Evolutionary conservation across 2,797 vertebrate species (phyloP).

Genomic region (Bovichtus diacanthus): DNA sequence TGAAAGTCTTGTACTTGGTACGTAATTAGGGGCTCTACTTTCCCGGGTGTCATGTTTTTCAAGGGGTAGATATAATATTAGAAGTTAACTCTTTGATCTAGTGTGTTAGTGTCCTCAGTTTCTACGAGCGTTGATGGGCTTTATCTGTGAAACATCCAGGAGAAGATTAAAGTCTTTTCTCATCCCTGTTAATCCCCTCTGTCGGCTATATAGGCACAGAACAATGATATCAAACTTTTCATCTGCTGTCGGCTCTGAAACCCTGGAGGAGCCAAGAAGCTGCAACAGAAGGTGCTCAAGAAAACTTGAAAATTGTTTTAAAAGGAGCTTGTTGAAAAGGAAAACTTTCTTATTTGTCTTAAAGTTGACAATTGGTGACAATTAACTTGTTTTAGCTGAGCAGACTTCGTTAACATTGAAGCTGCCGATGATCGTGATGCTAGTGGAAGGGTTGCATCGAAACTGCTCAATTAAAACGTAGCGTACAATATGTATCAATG

Average conservation of each 20-base stretch:
- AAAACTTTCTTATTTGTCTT: neutral
- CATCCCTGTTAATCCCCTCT: slow-evolving; percentile 59
- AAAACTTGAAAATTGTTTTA: neutral
- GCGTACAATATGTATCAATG: too few relatives aligned
- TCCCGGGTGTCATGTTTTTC: neutral
- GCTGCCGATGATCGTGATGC: neutral
- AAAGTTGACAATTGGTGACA: neutral
- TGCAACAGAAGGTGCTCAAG: neutral
- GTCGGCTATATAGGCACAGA: slow-evolving; percentile 40
- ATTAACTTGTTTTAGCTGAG: neutral
- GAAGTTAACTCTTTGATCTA: slow-evolving; percentile 30
- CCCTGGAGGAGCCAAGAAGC: neutral
- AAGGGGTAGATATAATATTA: neutral
- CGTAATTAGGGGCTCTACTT: slow-evolving; percentile 9
- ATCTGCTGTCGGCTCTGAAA: slow-evolving; percentile 38
- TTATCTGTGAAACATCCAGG: slow-evolving; percentile 46
- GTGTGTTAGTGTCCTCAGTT: neutral
- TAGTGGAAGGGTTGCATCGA: neutral
- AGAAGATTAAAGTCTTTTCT: slow-evolving; percentile 57
- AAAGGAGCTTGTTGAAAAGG: neutral
- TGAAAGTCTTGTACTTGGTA: slow-evolving; percentile 4
- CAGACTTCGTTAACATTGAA: neutral
- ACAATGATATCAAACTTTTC: slow-evolving; percentile 45
- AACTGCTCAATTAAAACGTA: neutral
- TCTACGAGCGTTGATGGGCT: slow-evolving; percentile 21